Conservation (phyloP, 2,113 vertebrate species). For the Cisticola juncidis region DNA sequence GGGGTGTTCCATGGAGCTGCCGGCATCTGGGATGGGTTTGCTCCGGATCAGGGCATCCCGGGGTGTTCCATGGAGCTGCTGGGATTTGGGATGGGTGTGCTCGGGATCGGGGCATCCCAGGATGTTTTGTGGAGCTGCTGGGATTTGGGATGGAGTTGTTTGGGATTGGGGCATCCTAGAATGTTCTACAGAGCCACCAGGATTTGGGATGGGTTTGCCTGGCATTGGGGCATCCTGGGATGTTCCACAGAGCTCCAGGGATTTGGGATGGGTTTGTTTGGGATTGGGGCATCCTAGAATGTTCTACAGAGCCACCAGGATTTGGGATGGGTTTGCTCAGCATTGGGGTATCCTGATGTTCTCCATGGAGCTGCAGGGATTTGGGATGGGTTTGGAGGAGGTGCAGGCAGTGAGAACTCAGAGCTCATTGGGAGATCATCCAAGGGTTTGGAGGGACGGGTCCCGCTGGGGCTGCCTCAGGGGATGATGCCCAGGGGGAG, state of each 20-base stretch:
- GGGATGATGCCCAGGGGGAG: background rate
- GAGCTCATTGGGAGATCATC: fast-evolving
- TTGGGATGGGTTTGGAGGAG: background rate
- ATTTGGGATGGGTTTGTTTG: background rate
- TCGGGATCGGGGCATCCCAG: fast-evolving
- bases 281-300: fast-evolving
- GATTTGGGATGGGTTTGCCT: too few species aligned
- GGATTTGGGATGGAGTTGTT: background rate
- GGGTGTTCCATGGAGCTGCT: background rate
- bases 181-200: fast-evolving
- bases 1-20: fast-evolving
- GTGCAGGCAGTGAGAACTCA: fast-evolving
- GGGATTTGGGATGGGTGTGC: background rate
- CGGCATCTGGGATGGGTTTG: background rate
- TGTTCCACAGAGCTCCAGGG: background rate
- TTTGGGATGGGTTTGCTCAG: fast-evolving
- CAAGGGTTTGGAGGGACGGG: too few species aligned
- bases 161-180: fast-evolving
- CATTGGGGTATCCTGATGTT: fast-evolving
- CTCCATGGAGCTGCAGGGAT: too few species aligned
- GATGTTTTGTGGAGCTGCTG: fast-evolving
- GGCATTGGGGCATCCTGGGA: fast-evolving
- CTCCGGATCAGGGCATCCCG: fast-evolving
- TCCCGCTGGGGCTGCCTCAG: background rate
- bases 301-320: background rate